Evolutionary conservation across 2,888 invertebrate genomes (phyloP).

Genomic region (Chrysolina haemoptera): DNA sequence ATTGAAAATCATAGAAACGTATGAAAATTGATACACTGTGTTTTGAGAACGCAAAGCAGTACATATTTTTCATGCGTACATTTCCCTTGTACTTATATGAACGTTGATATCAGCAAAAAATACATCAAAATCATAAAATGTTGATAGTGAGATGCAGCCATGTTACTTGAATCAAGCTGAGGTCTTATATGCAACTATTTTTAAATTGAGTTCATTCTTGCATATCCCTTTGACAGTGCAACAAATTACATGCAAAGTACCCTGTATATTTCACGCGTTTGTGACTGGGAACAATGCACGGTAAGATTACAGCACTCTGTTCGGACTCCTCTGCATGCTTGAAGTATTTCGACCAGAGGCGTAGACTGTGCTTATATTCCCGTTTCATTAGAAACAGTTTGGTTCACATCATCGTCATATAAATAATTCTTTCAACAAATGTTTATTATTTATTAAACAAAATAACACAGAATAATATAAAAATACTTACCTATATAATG

Average conservation of each 20-base stretch:
- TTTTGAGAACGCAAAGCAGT: no score
- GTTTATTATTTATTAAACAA: no score
- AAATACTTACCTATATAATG: no score
- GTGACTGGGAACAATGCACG: slow-evolving; percentile 42
- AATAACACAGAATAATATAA: no score
- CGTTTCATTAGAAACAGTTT: no score
- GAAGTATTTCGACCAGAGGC: slow-evolving; percentile 29
- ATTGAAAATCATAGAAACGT: no score
- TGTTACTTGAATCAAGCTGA: background rate
- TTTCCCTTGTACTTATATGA: no score
- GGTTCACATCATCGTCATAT: no score
- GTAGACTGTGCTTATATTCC: background rate
- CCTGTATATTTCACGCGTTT: slow-evolving; percentile 45
- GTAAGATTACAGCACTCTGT: slow-evolving; percentile 35
- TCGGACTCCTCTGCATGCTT: slow-evolving; percentile 36
- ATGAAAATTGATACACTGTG: no score
- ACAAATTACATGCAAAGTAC: slow-evolving; percentile 44
- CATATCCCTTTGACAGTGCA: slow-evolving; percentile 35
- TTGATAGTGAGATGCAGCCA: background rate
- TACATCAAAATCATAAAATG: background rate
- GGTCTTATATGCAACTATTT: slow-evolving; percentile 14
- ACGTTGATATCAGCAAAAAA: no score
- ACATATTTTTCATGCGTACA: no score
- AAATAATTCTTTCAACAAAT: no score
- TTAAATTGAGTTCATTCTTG: slow-evolving; percentile 36